phyloP scores from a whole-genome alignment of 30 jellyfish, hydroid and myxozoan species.

The Turritopsis rubra region DNA sequence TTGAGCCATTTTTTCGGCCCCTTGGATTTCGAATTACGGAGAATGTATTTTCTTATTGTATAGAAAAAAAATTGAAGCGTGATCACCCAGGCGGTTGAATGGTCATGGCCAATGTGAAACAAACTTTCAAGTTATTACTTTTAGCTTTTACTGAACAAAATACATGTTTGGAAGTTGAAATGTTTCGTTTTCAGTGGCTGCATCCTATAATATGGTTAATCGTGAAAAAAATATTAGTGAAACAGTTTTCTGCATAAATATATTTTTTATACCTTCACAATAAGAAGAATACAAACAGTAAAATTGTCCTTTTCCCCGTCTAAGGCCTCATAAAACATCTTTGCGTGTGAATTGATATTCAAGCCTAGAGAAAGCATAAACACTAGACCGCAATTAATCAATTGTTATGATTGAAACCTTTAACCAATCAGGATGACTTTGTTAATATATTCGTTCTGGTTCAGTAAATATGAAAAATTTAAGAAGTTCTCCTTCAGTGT shows the following conservation, averaged over 20 bases:
- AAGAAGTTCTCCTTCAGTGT: slow-evolving; percentile 16
- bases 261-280: too few species aligned
- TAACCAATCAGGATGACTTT: slow-evolving; percentile 23
- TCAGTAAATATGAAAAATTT: slow-evolving; percentile 14
- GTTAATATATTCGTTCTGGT: slow-evolving; percentile 13
- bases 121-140: neutral
- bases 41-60: too few species aligned
- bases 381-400: slow-evolving; percentile 8
- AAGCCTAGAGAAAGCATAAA: neutral
- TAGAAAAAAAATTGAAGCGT: too few species aligned
- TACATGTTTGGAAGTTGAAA: neutral
- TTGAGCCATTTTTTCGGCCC: too few species aligned
- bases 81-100: too few species aligned
- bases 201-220: too few species aligned
- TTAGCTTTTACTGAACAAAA: neutral
- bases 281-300: neutral
- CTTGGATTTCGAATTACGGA: too few species aligned
- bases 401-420: slow-evolving; percentile 1
- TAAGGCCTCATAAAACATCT: neutral
- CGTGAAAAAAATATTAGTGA: too few species aligned
- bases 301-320: neutral
- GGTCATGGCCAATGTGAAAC: too few species aligned
- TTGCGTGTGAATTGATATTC: neutral
- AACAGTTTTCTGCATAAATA: too few species aligned
- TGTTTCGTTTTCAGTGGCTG: neutral